Conservation (phyloP, 64 coral and sea anemone genomes). For the Cladopsammia gracilis region DNA sequence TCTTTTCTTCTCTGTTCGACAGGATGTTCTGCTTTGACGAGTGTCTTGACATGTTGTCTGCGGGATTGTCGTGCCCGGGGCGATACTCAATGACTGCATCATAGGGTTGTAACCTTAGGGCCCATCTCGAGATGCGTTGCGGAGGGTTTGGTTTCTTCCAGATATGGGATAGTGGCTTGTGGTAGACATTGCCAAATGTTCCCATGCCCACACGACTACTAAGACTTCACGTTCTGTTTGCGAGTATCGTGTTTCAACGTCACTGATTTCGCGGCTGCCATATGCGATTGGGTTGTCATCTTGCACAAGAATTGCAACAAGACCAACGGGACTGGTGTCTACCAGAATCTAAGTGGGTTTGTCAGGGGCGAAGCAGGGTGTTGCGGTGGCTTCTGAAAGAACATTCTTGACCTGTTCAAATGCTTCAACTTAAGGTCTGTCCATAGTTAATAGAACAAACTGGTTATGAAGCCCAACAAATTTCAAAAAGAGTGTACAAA, state of each 20-base stretch:
- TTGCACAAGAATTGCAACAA: slow-evolving; percentile 9
- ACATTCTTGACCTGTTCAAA: slow-evolving; percentile 20
- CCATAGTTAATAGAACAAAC: no score
- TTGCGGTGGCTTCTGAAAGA: slow-evolving; percentile 16
- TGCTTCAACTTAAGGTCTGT: slow-evolving; percentile 19
- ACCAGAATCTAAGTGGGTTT: slow-evolving; percentile 11
- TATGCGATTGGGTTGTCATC: neutral
- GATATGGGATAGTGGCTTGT: slow-evolving; percentile 41
- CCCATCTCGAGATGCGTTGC: slow-evolving; percentile 14
- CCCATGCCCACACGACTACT: neutral
- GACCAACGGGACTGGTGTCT: slow-evolving; percentile 9
- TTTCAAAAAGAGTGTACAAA: no score
- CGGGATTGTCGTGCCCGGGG: no score
- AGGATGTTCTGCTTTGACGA: no score
- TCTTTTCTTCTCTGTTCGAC: no score
- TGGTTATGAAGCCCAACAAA: no score
- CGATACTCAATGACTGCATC: neutral
- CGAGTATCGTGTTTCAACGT: slow-evolving; percentile 9
- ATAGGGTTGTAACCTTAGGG: slow-evolving; percentile 40
- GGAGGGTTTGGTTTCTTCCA: slow-evolving; percentile 41
- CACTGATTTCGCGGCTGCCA: slow-evolving; percentile 17
- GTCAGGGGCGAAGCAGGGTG: neutral
- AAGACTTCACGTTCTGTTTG: slow-evolving; percentile 4
- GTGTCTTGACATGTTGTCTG: no score
- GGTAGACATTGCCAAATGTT: slow-evolving; percentile 42